Conservation (phyloP, 2,888 invertebrate species). For the Pterostichus madidus region DNA sequence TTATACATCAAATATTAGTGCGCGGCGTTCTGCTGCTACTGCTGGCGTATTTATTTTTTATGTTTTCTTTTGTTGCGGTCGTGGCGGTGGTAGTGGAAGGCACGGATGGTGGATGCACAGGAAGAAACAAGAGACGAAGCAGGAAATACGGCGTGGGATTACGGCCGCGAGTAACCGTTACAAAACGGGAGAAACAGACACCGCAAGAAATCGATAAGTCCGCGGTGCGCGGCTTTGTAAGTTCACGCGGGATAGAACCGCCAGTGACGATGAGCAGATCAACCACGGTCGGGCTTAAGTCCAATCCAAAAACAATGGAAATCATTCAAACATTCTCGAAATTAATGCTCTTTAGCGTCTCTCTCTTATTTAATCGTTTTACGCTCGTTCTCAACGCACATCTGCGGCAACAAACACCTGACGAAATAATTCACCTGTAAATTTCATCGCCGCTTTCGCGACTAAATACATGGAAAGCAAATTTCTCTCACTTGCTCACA, state of each 20-base stretch:
- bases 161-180: conserved; percentile 68
- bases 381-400: conserved; percentile 4
- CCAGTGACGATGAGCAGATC: conserved; percentile 29
- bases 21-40: neutral
- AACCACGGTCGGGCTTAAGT: neutral
- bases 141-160: conserved; percentile 62
- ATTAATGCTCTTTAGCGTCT: conserved; percentile 4
- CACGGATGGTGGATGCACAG: conserved; percentile 36
- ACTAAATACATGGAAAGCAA: conserved; percentile 21
- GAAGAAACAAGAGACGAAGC: conserved; percentile 50
- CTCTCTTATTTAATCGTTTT: conserved; percentile 24
- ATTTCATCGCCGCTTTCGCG: conserved; percentile 8
- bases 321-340: conserved; percentile 28
- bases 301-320: conserved; percentile 35
- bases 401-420: conserved; percentile 32
- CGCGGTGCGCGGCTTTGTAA: conserved; percentile 43
- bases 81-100: conserved; percentile 11
- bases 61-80: conserved; percentile 61
- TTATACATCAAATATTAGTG: conserved; percentile 61
- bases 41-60: conserved; percentile 42
- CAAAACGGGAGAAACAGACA: conserved; percentile 64
- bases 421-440: conserved; percentile 37
- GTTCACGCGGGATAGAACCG: conserved; percentile 4
- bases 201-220: conserved; percentile 62
- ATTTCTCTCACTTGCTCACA: conserved; percentile 24